Conservation (phyloP, 2,797 vertebrate species). For the Arrhamphus sclerolepis region DNA sequence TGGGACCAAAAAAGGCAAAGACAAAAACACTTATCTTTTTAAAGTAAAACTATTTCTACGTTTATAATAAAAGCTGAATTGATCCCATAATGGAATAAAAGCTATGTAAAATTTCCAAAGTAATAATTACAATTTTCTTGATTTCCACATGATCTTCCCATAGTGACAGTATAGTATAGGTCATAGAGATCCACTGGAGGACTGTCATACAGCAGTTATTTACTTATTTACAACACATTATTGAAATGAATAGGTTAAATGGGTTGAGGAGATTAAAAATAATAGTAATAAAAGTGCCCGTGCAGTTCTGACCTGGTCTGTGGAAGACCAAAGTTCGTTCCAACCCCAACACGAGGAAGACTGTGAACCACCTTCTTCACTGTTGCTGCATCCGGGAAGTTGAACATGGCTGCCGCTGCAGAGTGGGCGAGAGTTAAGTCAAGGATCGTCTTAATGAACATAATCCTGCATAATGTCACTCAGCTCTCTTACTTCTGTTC, state of each 20-base stretch:
- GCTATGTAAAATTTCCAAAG: too few species aligned
- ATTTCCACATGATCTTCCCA: background rate
- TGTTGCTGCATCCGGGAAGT: conserved; percentile 91
- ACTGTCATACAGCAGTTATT: conserved; percentile 60
- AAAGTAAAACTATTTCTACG: too few species aligned
- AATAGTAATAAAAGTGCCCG: background rate
- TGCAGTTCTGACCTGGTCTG: conserved; percentile 88
- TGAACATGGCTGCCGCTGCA: conserved; percentile 95
- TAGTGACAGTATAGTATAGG: too few species aligned
- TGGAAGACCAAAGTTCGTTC: conserved; percentile 94
- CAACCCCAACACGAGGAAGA: conserved; percentile 95
- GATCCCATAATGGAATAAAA: too few species aligned
- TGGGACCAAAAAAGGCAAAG: too few species aligned
- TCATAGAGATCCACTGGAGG: conserved; percentile 10
- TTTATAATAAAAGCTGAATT: too few species aligned
- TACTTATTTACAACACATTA: conserved; percentile 69
- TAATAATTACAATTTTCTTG: background rate
- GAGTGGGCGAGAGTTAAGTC: conserved; percentile 27
- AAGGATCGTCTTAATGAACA: background rate
- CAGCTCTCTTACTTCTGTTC: conserved; percentile 88
- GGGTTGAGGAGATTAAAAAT: conserved; percentile 52
- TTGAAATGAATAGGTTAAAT: conserved; percentile 73
- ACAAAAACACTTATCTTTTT: too few species aligned
- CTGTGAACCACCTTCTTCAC: conserved; percentile 97
- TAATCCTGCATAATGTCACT: background rate